phyloP scores from a whole-genome alignment of 35 echinoderm and acorn worm species.

The Heliocidaris tuberculata region DNA sequence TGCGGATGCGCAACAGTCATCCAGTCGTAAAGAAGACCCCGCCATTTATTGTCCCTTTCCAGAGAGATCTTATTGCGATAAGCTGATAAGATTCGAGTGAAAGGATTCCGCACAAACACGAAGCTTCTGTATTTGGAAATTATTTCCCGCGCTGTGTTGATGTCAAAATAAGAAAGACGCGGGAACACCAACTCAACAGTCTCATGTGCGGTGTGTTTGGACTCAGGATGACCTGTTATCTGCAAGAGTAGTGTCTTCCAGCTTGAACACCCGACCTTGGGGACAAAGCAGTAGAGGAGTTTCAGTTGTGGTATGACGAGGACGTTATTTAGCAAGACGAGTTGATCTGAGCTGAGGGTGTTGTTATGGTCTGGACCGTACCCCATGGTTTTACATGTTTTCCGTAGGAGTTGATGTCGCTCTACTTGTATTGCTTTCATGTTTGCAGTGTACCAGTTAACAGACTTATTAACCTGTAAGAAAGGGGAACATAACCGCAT shows the following conservation, averaged over 20 bases:
- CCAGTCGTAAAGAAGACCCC: not conserved
- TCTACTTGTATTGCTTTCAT: not conserved
- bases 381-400: not conserved
- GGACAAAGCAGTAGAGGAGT: slow-evolving; percentile 1
- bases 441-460: not conserved
- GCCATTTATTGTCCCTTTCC: not conserved
- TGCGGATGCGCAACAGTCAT: not conserved
- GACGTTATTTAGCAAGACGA: not conserved
- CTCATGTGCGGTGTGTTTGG: not conserved
- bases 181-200: not conserved
- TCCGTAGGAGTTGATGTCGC: not conserved
- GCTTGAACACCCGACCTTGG: slow-evolving; percentile 21
- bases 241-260: not conserved
- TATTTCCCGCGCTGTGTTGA: not conserved
- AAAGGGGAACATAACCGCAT: not conserved
- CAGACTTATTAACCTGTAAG: not conserved
- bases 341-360: not conserved
- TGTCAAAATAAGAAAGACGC: not conserved
- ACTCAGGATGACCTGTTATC: not conserved
- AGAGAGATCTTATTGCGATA: slow-evolving; percentile 62
- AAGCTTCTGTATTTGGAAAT: slow-evolving; percentile 51
- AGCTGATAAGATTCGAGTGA: slow-evolving; percentile 63
- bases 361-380: not conserved
- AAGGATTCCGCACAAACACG: slow-evolving; percentile 74
- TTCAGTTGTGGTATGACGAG: not conserved